phyloP scores from a whole-genome alignment of 2,113 vertebrate genomes.

The Channa maculata region DNA sequence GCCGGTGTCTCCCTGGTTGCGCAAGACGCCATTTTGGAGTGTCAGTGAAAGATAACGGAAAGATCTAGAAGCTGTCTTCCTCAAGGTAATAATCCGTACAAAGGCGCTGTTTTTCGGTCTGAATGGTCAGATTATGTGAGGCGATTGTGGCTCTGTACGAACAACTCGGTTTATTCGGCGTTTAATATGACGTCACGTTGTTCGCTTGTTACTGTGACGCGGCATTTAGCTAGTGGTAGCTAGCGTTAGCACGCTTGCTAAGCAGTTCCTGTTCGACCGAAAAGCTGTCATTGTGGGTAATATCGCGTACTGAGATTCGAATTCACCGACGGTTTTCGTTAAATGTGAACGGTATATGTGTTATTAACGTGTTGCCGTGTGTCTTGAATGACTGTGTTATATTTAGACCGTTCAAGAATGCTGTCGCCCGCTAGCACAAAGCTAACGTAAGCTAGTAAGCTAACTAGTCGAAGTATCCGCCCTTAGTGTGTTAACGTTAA shows the following conservation, averaged over 20 bases:
- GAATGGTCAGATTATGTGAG: neutral
- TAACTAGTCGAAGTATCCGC: slow-evolving; percentile 71
- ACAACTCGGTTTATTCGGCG: neutral
- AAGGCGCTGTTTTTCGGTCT: neutral
- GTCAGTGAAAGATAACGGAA: slow-evolving; percentile 77
- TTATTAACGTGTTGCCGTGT: neutral
- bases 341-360: rapidly evolving
- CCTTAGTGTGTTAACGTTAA: slow-evolving; percentile 37
- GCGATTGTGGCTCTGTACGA: neutral
- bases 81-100: slow-evolving; percentile 68
- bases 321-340: too few species aligned
- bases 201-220: slow-evolving; percentile 72
- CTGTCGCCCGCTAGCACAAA: neutral
- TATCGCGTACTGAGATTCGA: neutral
- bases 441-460: slow-evolving; percentile 26
- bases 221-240: slow-evolving; percentile 71
- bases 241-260: slow-evolving; percentile 2
- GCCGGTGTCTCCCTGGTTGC: slow-evolving; percentile 80
- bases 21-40: slow-evolving; percentile 86
- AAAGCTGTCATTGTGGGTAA: neutral
- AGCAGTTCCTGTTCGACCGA: slow-evolving; percentile 17
- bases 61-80: slow-evolving; percentile 76
- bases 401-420: neutral
- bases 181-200: slow-evolving; percentile 50
- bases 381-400: neutral